These are phyloP conservation scores for Pteromalus puparum DNA, from an alignment of 1,140 invertebrate genomes.

Conservation along the genomic window DNA sequence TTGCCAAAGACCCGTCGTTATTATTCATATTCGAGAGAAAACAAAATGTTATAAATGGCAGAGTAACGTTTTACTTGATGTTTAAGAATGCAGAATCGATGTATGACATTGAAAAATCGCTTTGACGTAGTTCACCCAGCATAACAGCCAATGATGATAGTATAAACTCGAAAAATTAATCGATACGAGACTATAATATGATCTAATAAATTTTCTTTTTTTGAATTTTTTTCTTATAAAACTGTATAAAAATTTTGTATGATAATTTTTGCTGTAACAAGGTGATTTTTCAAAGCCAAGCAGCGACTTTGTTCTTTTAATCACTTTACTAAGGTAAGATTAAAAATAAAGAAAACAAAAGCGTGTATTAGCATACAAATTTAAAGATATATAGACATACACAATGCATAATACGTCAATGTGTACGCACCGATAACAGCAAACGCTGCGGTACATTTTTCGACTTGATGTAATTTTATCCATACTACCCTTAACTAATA, in stretches of 20 bases:
- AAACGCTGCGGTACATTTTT: constrained; percentile 31
- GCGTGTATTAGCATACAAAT: constrained; percentile 18
- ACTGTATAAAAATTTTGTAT: constrained; percentile 6
- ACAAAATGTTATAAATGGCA: constrained; percentile 66
- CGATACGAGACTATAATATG: constrained; percentile 8
- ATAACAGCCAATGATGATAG: background rate
- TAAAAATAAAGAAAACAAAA: constrained; percentile 37
- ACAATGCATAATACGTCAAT: constrained; percentile 38
- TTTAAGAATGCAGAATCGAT: constrained; percentile 52
- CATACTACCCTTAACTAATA: constrained; percentile 33
- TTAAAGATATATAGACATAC: constrained; percentile 34
- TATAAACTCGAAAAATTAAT: constrained; percentile 12
- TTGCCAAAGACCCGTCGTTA: constrained; percentile 68
- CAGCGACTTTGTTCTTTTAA: constrained; percentile 31
- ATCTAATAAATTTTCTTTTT: background rate
- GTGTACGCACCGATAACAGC: constrained; percentile 5
- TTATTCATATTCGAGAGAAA: constrained; percentile 67
- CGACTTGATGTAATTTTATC: constrained; percentile 40
- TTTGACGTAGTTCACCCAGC: background rate
- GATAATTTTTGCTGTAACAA: background rate
- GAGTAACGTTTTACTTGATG: constrained; percentile 63
- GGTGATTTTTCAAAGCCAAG: background rate
- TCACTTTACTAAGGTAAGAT: constrained; percentile 39
- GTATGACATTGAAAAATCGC: constrained; percentile 27
- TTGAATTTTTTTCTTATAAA: background rate